Percentiles rank a stretch among this genome's conserved stretches.
These are phyloP conservation scores for Sinocyclocheilus maitianheensis DNA, from an alignment of 2,113 vertebrate species.

Conservation along the genomic window DNA sequence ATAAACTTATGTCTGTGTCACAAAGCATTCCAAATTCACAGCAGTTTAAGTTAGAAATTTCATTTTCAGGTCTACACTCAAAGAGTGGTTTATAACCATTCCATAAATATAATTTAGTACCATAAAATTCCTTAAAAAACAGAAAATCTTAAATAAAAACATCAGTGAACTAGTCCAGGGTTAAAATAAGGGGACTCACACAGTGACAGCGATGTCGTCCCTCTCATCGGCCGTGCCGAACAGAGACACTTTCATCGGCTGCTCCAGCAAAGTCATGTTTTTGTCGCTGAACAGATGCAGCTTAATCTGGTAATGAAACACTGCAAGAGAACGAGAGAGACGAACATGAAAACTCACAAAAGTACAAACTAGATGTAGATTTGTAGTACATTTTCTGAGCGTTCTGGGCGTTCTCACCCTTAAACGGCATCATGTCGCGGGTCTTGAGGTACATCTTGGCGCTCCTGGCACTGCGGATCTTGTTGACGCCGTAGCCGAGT, in stretches of 20 bases:
- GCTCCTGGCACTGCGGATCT: slow-evolving; percentile 83
- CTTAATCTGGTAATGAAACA: slow-evolving; percentile 98
- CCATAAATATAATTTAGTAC: background rate
- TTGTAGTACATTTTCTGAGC: background rate
- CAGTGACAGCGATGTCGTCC: slow-evolving; percentile 78
- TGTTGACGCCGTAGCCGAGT: slow-evolving; percentile 90
- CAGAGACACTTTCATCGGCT: slow-evolving; percentile 85
- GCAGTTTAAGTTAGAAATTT: too few relatives aligned
- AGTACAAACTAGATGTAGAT: background rate
- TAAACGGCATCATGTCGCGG: slow-evolving; percentile 89
- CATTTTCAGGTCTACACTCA: too few relatives aligned
- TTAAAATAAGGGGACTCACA: slow-evolving; percentile 77
- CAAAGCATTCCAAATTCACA: too few relatives aligned
- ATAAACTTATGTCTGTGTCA: too few relatives aligned
- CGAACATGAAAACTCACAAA: background rate
- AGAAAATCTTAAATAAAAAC: background rate
- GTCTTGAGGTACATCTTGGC: slow-evolving; percentile 94
- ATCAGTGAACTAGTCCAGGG: too few relatives aligned
- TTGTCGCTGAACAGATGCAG: slow-evolving; percentile 86
- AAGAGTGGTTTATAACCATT: background rate
- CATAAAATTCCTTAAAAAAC: background rate
- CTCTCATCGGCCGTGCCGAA: slow-evolving; percentile 85
- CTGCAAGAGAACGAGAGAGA: slow-evolving; percentile 63
- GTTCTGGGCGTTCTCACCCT: slow-evolving; percentile 77
- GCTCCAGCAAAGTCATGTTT: slow-evolving; percentile 74